Evolutionary conservation across 2,797 vertebrate genomes (phyloP).

Genomic region (Gephyroberyx darwinii): DNA sequence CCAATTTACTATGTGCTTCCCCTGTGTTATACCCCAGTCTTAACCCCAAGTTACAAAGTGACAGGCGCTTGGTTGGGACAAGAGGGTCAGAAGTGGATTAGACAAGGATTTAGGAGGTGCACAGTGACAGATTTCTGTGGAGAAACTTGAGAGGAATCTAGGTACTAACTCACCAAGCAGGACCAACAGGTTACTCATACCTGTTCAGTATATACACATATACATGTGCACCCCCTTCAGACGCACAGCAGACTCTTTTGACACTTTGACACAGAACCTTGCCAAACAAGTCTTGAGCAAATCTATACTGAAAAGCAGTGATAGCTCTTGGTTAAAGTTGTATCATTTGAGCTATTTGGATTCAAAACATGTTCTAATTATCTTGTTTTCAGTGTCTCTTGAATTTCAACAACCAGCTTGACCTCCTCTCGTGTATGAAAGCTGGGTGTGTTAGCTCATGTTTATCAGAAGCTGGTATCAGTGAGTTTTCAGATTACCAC

Average conservation of each 20-base stretch:
- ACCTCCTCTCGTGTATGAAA: slow-evolving; percentile 1
- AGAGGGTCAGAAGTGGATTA: background rate
- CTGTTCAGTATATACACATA: slow-evolving; percentile 29
- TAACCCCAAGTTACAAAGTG: slow-evolving; percentile 6
- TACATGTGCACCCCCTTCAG: slow-evolving; percentile 5
- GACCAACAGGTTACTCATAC: slow-evolving; percentile 70
- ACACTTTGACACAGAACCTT: slow-evolving; percentile 31
- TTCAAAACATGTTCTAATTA: background rate
- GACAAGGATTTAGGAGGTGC: background rate
- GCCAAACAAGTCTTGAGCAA: slow-evolving; percentile 49
- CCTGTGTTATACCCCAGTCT: background rate
- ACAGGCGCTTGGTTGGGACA: background rate
- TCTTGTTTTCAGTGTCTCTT: background rate
- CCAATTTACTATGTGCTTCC: background rate
- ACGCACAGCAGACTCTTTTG: background rate
- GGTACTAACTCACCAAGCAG: slow-evolving; percentile 51
- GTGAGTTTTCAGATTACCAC: slow-evolving; percentile 38
- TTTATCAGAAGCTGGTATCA: slow-evolving; percentile 37
- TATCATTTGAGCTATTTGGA: slow-evolving; percentile 4
- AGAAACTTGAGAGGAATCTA: slow-evolving; percentile 47
- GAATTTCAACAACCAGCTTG: background rate
- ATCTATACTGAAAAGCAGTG: slow-evolving; percentile 27
- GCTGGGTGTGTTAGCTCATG: slow-evolving; percentile 18
- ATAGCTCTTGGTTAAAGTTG: background rate
- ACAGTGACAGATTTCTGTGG: slow-evolving; percentile 19